These are phyloP conservation scores for Pomatorhinus ruficollis DNA, from an alignment of 2,113 vertebrate genomes.

Conservation along the genomic window DNA sequence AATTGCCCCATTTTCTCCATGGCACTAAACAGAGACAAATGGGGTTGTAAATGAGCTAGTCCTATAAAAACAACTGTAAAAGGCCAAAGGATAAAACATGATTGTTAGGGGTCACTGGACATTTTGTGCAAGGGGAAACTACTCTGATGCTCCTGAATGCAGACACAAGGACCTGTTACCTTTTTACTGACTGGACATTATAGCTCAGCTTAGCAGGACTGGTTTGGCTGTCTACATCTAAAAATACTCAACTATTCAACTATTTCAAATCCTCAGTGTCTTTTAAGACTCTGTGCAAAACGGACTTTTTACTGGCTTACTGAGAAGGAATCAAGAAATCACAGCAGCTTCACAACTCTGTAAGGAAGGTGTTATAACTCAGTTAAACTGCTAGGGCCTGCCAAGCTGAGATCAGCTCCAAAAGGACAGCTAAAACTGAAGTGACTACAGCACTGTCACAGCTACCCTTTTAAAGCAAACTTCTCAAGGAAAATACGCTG, in stretches of 20 bases:
- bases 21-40: neutral
- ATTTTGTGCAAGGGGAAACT: neutral
- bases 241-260: neutral
- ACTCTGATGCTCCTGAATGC: neutral
- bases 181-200: neutral
- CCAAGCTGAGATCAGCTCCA: neutral
- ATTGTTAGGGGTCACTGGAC: neutral
- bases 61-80: conserved; percentile 53
- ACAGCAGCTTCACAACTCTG: neutral
- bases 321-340: neutral
- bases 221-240: neutral
- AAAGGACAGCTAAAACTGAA: neutral
- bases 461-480: neutral
- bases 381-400: neutral
- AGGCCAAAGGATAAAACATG: conserved; percentile 13
- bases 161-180: neutral
- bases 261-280: neutral
- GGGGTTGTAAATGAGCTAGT: conserved; percentile 10
- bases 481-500: neutral
- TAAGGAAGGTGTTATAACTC: neutral
- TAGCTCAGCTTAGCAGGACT: neutral
- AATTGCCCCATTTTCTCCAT: neutral
- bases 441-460: neutral
- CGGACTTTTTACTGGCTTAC: neutral
- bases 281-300: neutral